Evolutionary conservation across 1,140 invertebrate genomes (phyloP).

Genomic region (Camponotus pennsylvanicus): DNA sequence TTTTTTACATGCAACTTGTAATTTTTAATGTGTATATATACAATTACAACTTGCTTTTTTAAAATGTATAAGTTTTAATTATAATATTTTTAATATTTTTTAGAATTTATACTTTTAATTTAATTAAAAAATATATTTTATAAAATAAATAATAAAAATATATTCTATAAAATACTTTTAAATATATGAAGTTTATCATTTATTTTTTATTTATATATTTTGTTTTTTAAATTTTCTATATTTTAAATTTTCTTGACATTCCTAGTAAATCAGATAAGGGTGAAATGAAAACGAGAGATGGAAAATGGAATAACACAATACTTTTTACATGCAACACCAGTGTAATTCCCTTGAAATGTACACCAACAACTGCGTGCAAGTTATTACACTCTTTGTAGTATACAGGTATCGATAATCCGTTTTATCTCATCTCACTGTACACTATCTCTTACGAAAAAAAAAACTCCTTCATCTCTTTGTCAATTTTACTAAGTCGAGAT

Average conservation of each 20-base stretch:
- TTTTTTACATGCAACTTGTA: neutral
- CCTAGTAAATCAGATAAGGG: neutral
- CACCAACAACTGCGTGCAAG: conserved; percentile 77
- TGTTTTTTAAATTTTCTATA: neutral
- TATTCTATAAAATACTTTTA: neutral
- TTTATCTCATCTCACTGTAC: conserved; percentile 83
- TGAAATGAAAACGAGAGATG: conserved; percentile 16
- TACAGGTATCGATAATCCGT: conserved; percentile 82
- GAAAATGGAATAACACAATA: conserved; percentile 66
- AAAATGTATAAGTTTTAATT: neutral
- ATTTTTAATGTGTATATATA: neutral
- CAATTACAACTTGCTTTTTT: neutral
- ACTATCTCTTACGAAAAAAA: conserved; percentile 68
- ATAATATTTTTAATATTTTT: too few relatives aligned
- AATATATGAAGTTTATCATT: neutral
- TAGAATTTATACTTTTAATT: too few relatives aligned
- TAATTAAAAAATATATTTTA: too few relatives aligned
- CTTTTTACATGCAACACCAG: conserved; percentile 83
- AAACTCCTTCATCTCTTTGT: neutral
- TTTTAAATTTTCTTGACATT: neutral
- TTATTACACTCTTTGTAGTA: conserved; percentile 70
- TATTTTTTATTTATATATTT: too few relatives aligned
- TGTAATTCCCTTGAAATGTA: conserved; percentile 84
- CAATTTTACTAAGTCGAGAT: conserved; percentile 6
- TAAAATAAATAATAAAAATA: neutral